phyloP scores from a whole-genome alignment of 1,140 invertebrate genomes.

The Melanaphis sacchari region DNA sequence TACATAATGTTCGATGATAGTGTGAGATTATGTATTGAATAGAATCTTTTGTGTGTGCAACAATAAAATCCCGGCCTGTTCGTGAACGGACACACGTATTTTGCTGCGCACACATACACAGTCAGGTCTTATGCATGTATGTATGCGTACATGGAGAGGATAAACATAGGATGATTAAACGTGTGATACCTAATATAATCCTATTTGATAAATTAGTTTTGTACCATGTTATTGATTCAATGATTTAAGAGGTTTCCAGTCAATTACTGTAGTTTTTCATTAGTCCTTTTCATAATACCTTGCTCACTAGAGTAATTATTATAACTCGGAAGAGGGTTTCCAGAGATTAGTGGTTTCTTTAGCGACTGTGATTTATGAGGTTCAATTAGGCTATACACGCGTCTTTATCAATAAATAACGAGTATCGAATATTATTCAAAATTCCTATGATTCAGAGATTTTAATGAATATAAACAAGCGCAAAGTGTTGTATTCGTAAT shows the following conservation, averaged over 20 bases:
- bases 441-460: not conserved
- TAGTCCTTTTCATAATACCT: not conserved
- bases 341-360: not conserved
- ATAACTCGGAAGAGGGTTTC: not conserved
- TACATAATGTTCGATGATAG: not conserved
- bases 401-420: not conserved
- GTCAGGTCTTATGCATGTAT: not conserved
- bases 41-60: not conserved
- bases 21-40: not conserved
- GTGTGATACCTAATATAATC: not conserved
- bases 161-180: not conserved
- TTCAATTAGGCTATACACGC: not conserved
- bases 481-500: too few species aligned
- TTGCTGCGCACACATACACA: not conserved
- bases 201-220: not conserved
- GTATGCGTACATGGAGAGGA: too few species aligned
- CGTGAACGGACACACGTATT: not conserved
- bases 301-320: not conserved
- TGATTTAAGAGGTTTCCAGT: not conserved
- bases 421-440: not conserved
- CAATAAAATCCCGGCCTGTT: not conserved
- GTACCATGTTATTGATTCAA: not conserved
- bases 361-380: not conserved
- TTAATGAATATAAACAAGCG: not conserved
- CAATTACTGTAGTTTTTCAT: constrained; percentile 6